Evolutionary conservation across 1,140 invertebrate species (phyloP).

Genomic region (Paramacrobiotus metropolitanus): DNA sequence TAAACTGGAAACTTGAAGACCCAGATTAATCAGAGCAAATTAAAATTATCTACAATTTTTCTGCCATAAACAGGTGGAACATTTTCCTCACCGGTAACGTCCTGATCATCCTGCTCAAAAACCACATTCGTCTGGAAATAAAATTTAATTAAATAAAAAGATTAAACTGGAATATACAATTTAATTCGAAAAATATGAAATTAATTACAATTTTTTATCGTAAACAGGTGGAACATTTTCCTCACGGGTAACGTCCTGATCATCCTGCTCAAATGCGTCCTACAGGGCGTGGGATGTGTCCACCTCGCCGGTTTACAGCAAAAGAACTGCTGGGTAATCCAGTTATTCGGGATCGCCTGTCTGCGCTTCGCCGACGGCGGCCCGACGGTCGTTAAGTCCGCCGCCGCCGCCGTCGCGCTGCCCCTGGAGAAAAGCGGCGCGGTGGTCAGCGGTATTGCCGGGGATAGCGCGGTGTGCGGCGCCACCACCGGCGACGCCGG

Average conservation of each 20-base stretch:
- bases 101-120: no score
- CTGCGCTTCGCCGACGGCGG: slow-evolving; percentile 19
- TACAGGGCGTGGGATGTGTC: slow-evolving; percentile 68
- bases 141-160: no score
- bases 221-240: slow-evolving; percentile 67
- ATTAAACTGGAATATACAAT: no score
- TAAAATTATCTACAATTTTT: no score
- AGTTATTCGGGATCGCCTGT: slow-evolving; percentile 68
- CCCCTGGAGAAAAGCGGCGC: no score
- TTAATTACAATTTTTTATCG: slow-evolving; percentile 11
- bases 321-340: slow-evolving; percentile 60
- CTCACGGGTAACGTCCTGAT: slow-evolving; percentile 69
- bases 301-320: slow-evolving; percentile 37
- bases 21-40: no score
- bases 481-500: slow-evolving; percentile 54
- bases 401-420: no score
- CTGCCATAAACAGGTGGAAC: background rate
- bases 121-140: no score
- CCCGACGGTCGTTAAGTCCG: no score
- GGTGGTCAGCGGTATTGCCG: background rate
- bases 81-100: background rate
- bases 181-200: no score
- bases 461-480: slow-evolving; percentile 27
- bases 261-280: slow-evolving; percentile 51
- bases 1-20: no score